phyloP scores from a whole-genome alignment of 2,113 vertebrate species.

The Periophthalmus modestus region DNA sequence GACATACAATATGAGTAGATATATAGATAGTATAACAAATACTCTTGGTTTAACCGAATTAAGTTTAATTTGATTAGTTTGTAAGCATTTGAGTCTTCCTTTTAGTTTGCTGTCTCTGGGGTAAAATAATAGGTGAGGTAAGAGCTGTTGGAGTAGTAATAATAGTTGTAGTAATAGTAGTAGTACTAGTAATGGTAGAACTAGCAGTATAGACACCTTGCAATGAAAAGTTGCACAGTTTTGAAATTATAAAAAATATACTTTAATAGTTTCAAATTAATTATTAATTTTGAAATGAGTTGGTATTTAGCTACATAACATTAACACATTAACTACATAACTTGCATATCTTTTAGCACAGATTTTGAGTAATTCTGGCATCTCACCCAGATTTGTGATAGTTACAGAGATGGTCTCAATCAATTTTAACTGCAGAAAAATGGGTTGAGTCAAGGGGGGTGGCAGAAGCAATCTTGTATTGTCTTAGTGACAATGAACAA shows the following conservation, averaged over 20 bases:
- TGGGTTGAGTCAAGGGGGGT: not conserved
- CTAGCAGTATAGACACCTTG: too few relatives aligned
- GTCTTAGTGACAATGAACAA: slow-evolving; percentile 55
- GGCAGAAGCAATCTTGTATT: slow-evolving; percentile 28
- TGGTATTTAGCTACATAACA: not conserved
- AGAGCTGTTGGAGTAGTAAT: too few relatives aligned
- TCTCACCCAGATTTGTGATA: not conserved
- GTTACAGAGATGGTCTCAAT: not conserved
- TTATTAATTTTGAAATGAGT: not conserved
- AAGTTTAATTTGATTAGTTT: too few relatives aligned
- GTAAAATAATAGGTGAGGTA: too few relatives aligned
- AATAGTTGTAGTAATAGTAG: not conserved
- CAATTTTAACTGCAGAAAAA: slow-evolving; percentile 16
- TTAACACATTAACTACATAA: too few relatives aligned
- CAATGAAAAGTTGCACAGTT: not conserved
- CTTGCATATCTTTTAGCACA: not conserved
- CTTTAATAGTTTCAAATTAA: too few relatives aligned
- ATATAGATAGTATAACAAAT: too few relatives aligned
- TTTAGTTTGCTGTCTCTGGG: too few relatives aligned
- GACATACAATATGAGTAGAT: too few relatives aligned
- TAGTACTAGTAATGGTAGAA: not conserved
- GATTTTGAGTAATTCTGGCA: not conserved
- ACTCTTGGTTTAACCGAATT: too few relatives aligned
- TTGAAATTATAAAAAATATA: not conserved
- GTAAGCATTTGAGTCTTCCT: too few relatives aligned